Evolutionary conservation across 2,113 vertebrate genomes (phyloP), one percentile per base, ranked within the genome.

Genomic region (Nothobranchius kuhntae): DNA sequence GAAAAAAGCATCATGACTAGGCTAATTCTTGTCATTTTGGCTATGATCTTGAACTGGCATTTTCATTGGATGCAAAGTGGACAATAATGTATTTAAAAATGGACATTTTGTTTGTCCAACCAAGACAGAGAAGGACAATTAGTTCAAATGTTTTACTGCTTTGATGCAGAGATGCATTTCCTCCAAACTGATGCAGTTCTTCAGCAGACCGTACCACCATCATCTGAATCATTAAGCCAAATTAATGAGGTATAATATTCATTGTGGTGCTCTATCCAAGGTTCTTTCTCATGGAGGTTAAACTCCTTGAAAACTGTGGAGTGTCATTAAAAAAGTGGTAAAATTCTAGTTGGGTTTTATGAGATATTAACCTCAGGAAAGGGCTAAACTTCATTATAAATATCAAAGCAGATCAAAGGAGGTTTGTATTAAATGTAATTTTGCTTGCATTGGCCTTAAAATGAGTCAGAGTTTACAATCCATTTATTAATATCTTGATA

Each of bases 171-270:
- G 45, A 54, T 24, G 30, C 71, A 53, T 63, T 36, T 72, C 63
- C 55, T 58, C 40, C 57, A 63, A 78, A 83, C 69, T 75, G 61
- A 58, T 76, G 78, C 78, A 74, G 62, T 75, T 82, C 77, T 82
- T 73, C 78, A 73, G 73, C 65, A 75, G 70, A 80, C 68, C 58
- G 12, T 76, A 61, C 52, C 10, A 56, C 72, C 81, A 84, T 90
- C 77, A 86, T 78, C 68, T 82, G 71, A 89, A 81, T 89, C 86
- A 85, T 89, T 86, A 88, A 83, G 76, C 71, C 72, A 85, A 82
- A 83, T 90, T 88, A 87, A 88, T 82, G 79, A 78, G 79, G 77
- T 78, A 84, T 86, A 73, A 80, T 87, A 88, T 89, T 84, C 81
- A 75, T 74, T 65, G 65, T 70, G 62, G 65, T 64, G 68, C 45